Evolutionary conservation across 2,797 vertebrate genomes (phyloP), one percentile per base, ranked within the genome.

Genomic region (Phrynocephalus vlangalii): DNA sequence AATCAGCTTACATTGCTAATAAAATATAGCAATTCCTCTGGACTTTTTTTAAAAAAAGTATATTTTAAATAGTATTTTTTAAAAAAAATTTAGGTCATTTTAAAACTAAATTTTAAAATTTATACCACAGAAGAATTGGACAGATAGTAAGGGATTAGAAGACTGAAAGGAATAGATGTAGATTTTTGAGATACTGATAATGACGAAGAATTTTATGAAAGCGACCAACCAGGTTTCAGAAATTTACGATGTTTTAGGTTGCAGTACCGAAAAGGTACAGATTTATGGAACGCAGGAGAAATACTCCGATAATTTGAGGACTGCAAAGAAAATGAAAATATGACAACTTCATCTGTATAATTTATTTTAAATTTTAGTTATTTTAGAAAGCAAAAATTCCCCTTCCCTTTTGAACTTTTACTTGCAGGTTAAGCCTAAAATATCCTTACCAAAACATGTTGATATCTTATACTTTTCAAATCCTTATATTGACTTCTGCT

Each of bases 251-350:
- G 70, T 50, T 76, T 86, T 11, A 66, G 28, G 18, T 63, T 30
- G 3, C 24, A 56, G 3, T 28, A 18, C 6, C 33, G 33, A 86
- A 81, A 75, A 79, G 44, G n/a, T 48, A n/a, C 20, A 70, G 20
- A 79, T 72, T 15, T 48, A 60, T 24, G 26, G 76, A 78, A 70
- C 11, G 5, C 44, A 72, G 80, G 44, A 26, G 26, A 11, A 50
- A 81, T 66, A 73, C 13, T 87, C 22, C 7, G 13, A 6, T 70
- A 88, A 60, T 78, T n/a, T n/a, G 78, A 80, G 38, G 10, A 33
- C 20, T 83, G 70, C n/a, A 38, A n/a, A 73, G n/a, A 66, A 84
- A 84, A 66, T 24, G 28, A 56, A 83, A 56, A 82, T 56, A 10
- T 48, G 24, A 73, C 15, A 26, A 16, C 18, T 30, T 30, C 7